Base-by-base conservation (phyloP, 2,797 vertebrate species). In the Sebastes diaconus region DNA sequence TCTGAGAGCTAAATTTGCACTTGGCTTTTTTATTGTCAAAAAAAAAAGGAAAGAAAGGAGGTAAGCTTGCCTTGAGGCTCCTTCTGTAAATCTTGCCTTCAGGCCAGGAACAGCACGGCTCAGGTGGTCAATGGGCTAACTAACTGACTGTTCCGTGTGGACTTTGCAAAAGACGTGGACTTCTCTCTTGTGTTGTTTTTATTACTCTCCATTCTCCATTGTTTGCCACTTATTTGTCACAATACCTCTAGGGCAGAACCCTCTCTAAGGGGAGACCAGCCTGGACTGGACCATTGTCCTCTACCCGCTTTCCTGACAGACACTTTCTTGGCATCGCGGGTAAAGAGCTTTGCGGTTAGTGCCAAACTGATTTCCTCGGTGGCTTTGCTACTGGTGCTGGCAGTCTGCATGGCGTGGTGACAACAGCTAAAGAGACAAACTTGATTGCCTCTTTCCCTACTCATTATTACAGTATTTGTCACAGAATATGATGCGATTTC, bases 311-410 rank as follows among this genome's bases (percentile, higher is more conserved):
- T 70, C 70, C 81, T 90, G 89, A 93, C 80, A 73, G 86, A 84
- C 86, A 89, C 84, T 91, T 93, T 89, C 70, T 90, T 93, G 91
- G 91, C 90, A 63, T 9, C 18, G 76, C 70, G 70, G 80, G 30
- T 84, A 79, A 85, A 86, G 91, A 84, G 87, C 88, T 93, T 88
- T 90, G 92, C 66, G 83, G 84, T 86, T 80, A 72, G 84, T 88
- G 91, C 90, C 91, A 91, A 90, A 90, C 87, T 88, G 90, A 93
- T 94, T 94, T 94, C 86, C 86, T 91, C 69, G 50, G 90, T 93
- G 86, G 80, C 89, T 92, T 86, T 87, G 75, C 76, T 81, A 74
- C 80, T 84, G 81, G 77, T 90, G 86, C 83, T 91, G 90, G 89
- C 89, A 84, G 72, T 85, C 83, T 88, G 72, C 73, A 64, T 83